Base-by-base conservation (phyloP, 2,888 invertebrate genomes). In the Hirtodrosophila trivittata region DNA sequence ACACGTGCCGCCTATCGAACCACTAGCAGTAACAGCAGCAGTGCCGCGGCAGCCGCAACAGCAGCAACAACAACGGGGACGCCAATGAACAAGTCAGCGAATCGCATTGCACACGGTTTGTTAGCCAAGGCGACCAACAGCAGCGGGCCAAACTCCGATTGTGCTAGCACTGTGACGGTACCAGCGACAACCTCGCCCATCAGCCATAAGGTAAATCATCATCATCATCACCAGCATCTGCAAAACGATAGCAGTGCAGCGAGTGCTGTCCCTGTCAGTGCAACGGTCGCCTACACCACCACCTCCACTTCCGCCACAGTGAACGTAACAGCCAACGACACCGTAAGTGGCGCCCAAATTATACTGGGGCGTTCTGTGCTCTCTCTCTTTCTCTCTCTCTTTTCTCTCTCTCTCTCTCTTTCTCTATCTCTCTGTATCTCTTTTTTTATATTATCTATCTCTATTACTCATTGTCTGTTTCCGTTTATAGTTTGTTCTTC, bases 1-100 rank as follows among this genome's bases (percentile, higher is more conserved):
- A 87, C 89, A 3, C 86, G 89, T 14, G 75, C 87, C 6, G 81
- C 80, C 0, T 89, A 89, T 56, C 86, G 90, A 0, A 88, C 82
- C 10, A 33, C 33, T 39, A 47, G 50, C 38, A 56, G 7, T 26
- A 51, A 7, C 28, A 38, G 5, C 59, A 25, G 13, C 33, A 18
- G 12, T 47, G 35, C 43, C 21, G 16, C 26, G 8, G 21, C 41
- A 25, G 25, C n/a, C 10, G 12, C 5, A 8, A 21, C 55, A 4
- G 13, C 37, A 14, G 14, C 42, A 13, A 26, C 50, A 3, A 25
- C 65, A 8, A 18, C 60, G 1, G 49, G 43, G 16, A 21, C 66
- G 21, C 56, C 76, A 7, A 50, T 56, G 9, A 50, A 42, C 26
- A 75, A 77, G 32, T 38, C 73, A 12, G 41, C 67, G 1, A 76